phyloP scores from a whole-genome alignment of 2,888 invertebrate genomes.

The Actias luna region DNA sequence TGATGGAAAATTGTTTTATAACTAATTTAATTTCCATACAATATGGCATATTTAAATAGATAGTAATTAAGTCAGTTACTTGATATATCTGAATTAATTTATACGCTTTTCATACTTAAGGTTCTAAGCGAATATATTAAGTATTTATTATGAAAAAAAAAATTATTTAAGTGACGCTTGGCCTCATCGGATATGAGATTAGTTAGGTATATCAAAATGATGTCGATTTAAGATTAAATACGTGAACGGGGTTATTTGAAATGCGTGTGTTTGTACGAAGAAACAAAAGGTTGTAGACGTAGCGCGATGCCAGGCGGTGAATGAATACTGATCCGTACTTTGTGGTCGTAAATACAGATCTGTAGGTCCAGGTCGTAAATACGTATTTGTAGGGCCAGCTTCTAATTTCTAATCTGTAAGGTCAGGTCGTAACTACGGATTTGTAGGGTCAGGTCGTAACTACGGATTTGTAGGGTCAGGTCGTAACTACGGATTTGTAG shows the following conservation, averaged over 20 bases:
- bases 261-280: constrained; percentile 16
- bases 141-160: constrained; percentile 67
- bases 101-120: constrained; percentile 77
- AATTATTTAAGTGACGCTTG: constrained; percentile 40
- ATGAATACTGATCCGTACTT: neutral
- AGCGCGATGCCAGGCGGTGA: too few relatives aligned
- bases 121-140: constrained; percentile 73
- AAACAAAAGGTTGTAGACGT: neutral
- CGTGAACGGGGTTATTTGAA: constrained; percentile 16
- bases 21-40: constrained; percentile 14
- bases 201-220: constrained; percentile 58
- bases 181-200: constrained; percentile 65
- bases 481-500: neutral
- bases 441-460: neutral
- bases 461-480: neutral
- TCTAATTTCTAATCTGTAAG: neutral
- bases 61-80: constrained; percentile 55
- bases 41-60: constrained; percentile 15
- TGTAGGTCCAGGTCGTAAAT: neutral
- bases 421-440: neutral
- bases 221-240: constrained; percentile 31
- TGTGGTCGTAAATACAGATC: neutral
- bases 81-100: constrained; percentile 58
- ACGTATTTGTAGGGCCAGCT: neutral
- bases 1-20: neutral